These are phyloP conservation scores for Acropternis orthonyx DNA, from an alignment of 2,797 vertebrate species.

Conservation along the genomic window DNA sequence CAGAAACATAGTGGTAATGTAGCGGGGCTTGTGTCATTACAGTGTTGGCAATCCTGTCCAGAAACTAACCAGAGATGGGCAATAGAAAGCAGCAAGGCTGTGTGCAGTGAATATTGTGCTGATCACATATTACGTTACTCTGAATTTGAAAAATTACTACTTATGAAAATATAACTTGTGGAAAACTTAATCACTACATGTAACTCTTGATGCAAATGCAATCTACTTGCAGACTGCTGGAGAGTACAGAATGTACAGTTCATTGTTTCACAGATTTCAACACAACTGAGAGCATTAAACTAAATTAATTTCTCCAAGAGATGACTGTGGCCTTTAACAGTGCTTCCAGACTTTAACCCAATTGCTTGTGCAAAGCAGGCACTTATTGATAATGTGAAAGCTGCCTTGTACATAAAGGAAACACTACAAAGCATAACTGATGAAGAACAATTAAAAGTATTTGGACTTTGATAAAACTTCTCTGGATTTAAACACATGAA, in stretches of 20 bases:
- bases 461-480: background rate
- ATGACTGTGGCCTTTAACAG: background rate
- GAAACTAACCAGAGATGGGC: background rate
- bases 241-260: background rate
- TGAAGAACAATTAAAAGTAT: background rate
- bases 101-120: background rate
- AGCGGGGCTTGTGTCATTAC: background rate
- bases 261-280: background rate
- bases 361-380: background rate
- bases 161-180: background rate
- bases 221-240: background rate
- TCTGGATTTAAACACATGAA: background rate
- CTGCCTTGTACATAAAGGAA: background rate
- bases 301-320: background rate
- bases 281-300: background rate
- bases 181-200: background rate
- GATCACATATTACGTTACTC: background rate
- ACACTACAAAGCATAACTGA: background rate
- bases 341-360: background rate
- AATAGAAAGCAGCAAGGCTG: background rate
- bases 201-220: background rate
- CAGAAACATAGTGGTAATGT: background rate
- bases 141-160: background rate
- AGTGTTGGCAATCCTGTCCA: background rate
- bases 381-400: background rate